Conservation (phyloP, 2,797 vertebrate genomes). For the Phataginus tetradactyla region DNA sequence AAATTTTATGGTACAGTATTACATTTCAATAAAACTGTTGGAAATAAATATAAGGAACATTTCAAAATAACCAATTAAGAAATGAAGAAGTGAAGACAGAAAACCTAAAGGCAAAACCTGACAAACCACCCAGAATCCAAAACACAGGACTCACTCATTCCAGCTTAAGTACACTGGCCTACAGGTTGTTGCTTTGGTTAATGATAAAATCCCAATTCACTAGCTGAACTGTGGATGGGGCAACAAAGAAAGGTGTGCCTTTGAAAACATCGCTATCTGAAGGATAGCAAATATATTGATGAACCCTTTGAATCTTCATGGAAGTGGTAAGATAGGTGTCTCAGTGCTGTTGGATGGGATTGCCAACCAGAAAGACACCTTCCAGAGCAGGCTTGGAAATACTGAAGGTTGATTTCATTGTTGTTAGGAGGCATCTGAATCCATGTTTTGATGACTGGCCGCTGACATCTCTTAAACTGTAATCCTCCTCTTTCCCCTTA, state of each 20-base stretch:
- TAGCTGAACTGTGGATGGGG: background rate
- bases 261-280: background rate
- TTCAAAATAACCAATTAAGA: background rate
- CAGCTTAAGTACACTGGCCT: background rate
- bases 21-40: background rate
- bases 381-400: background rate
- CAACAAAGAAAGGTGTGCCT: background rate
- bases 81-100: background rate
- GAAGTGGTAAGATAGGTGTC: background rate
- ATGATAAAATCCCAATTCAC: background rate
- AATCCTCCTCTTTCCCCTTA: background rate
- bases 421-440: background rate
- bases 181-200: background rate
- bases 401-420: background rate
- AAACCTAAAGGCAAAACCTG: background rate
- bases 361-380: background rate
- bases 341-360: background rate
- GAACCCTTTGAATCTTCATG: background rate
- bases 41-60: background rate
- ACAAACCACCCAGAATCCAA: background rate
- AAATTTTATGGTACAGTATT: background rate
- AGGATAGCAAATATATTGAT: background rate
- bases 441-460: background rate
- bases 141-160: background rate
- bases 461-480: background rate